Base-by-base conservation (phyloP, 2,797 vertebrate genomes). In the Xerus rutilus region DNA sequence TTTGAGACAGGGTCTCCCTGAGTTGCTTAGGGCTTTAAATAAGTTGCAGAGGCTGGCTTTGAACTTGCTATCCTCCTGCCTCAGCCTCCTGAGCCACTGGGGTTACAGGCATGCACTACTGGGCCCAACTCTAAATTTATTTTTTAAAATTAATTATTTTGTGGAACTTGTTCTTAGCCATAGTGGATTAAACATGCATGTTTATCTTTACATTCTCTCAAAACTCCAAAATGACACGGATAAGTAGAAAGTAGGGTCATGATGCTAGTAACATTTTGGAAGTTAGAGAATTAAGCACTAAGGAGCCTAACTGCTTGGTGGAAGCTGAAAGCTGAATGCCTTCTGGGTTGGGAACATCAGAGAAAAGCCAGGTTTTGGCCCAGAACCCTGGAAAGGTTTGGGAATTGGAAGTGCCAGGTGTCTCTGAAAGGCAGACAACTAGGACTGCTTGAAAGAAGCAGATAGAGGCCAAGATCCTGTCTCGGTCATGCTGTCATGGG, bases 151-250 rank as follows among this genome's bases (percentile, higher is more conserved):
- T 69, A 57, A 17, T 65, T 70, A 73, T 86, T 94, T 95, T 76
- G 72, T 91, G 54, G 47, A 45, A 73, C 30, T 93, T 49, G 43
- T 43, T 94, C 74, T 96, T 35, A 93, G 64, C 39, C 73, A 13
- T 72, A 62, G n/a, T 94, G 13, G 20, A 49, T 88, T 93, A 77
- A 78, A 65, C 30, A 21, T 79, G 5, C 6, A 14, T 86, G 15
- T 43, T 93, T 92, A 90, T 90, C 45, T 88, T 88, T 95, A 49
- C 32, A 57, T 86, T 95, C 57, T 93, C 35, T 28, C 89, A 49
- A 82, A 93, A 67, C 49, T 23, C 32, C 25, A 52, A 30, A 70
- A 91, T 54, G 35, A 83, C 77, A n/a, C 62, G 17, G 52, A 62
- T 57, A 47, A 76, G 57, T 32, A 65, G 21, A 79, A 39, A 57